A percentile compares a stretch with the other conserved stretches of the same genome.
These are phyloP conservation scores for Nicator chloris DNA, from an alignment of 2,113 vertebrate genomes.

Conservation along the genomic window DNA sequence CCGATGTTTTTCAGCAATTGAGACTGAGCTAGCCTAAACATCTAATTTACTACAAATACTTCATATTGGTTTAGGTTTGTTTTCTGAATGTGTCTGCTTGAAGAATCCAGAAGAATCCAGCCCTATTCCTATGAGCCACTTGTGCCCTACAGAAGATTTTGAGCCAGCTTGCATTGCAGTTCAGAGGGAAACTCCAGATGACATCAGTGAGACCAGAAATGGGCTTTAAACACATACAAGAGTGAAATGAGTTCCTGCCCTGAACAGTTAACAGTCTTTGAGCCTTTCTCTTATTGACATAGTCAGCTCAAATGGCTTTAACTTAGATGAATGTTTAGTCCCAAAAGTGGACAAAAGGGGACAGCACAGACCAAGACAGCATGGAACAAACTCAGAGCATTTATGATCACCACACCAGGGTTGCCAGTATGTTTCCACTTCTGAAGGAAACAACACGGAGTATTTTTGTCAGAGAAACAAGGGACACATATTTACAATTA, in stretches of 20 bases:
- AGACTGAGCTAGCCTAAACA: not conserved
- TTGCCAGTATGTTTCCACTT: not conserved
- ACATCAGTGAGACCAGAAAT: conserved; percentile 39
- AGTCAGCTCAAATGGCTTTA: not conserved
- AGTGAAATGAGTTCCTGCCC: conserved; percentile 17
- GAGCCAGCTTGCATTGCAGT: not conserved
- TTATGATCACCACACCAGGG: conserved; percentile 3
- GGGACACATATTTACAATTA: not conserved
- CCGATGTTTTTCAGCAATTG: not conserved
- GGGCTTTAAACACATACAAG: not conserved
- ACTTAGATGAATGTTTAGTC: not conserved
- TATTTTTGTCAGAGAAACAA: not conserved
- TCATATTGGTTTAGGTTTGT: not conserved
- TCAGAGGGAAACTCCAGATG: not conserved
- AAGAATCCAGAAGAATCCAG: not conserved
- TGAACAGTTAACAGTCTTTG: not conserved
- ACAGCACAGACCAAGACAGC: conserved; percentile 20
- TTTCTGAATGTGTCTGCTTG: not conserved
- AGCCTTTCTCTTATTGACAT: not conserved
- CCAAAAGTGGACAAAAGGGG: not conserved
- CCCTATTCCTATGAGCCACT: not conserved
- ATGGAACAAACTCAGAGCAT: conserved; percentile 8
- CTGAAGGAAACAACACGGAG: not conserved
- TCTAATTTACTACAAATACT: not conserved
- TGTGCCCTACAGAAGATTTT: not conserved